A percentile compares a stretch with the other conserved stretches of the same genome.
phyloP scores from a whole-genome alignment of 1,140 invertebrate genomes.

The Homalodisca vitripennis region DNA sequence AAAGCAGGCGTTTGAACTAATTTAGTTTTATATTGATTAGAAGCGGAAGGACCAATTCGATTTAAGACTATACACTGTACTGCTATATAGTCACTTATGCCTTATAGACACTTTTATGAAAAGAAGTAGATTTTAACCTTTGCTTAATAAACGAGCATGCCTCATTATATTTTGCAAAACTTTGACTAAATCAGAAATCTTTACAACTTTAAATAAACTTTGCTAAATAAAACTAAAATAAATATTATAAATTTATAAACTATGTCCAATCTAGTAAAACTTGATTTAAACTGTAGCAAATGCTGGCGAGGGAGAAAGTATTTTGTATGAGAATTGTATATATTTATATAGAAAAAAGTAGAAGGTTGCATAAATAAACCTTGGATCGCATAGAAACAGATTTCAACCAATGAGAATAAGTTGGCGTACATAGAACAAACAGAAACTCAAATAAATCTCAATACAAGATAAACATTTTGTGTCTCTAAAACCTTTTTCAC shows the following conservation, averaged over 20 bases:
- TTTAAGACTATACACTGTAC: conserved; percentile 6
- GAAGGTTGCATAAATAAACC: too few species aligned
- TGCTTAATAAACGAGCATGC: background rate
- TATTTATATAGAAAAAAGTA: too few species aligned
- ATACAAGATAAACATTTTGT: too few species aligned
- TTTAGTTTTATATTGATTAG: conserved; percentile 16
- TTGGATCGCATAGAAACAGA: too few species aligned
- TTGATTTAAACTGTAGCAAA: background rate
- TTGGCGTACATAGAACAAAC: too few species aligned
- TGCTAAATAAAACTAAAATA: background rate
- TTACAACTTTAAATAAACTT: background rate
- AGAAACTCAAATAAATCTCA: too few species aligned
- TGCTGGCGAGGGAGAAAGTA: background rate
- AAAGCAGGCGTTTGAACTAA: background rate
- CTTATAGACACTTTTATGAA: conserved; percentile 27
- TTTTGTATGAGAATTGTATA: too few species aligned
- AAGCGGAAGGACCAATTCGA: conserved; percentile 25
- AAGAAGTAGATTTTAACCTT: conserved; percentile 19
- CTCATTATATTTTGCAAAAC: background rate
- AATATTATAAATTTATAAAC: too few species aligned
- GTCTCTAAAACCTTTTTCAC: too few species aligned
- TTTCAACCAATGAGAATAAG: too few species aligned
- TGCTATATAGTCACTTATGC: conserved; percentile 11
- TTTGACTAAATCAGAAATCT: background rate
- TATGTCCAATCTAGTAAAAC: too few species aligned